Evolutionary conservation across 2,113 vertebrate species (phyloP).

Genomic region (Pachycephala philippinensis): DNA sequence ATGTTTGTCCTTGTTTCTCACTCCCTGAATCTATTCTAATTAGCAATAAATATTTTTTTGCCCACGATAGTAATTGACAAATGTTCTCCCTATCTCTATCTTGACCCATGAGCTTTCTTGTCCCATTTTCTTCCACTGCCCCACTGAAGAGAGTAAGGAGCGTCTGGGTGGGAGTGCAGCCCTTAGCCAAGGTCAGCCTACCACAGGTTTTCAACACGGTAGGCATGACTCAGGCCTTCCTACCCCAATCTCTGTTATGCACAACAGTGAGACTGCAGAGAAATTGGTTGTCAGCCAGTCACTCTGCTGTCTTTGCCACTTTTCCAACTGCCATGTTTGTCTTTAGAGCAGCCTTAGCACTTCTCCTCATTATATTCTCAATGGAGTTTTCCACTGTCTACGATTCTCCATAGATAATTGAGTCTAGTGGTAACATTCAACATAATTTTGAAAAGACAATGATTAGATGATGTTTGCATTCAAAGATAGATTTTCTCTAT

Average conservation of each 20-base stretch:
- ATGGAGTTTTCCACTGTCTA: not conserved
- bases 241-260: not conserved
- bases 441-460: not conserved
- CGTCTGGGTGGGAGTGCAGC: not conserved
- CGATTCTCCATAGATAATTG: not conserved
- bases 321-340: not conserved
- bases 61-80: not conserved
- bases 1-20: not conserved
- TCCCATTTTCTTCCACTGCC: not conserved
- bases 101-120: not conserved
- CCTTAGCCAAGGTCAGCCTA: not conserved
- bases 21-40: not conserved
- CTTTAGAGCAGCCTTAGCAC: not conserved
- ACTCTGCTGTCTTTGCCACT: not conserved
- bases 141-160: not conserved
- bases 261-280: not conserved
- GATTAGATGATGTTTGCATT: not conserved
- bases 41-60: not conserved
- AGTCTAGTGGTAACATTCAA: not conserved
- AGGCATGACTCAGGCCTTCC: not conserved
- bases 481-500: not conserved
- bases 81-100: not conserved
- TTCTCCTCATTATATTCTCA: not conserved
- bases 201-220: fast-evolving
- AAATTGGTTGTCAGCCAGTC: not conserved